A percentile compares a stretch with the other conserved stretches of the same genome.
Evolutionary conservation across 2,113 vertebrate species (phyloP).

Genomic region (Eidolon helvum): DNA sequence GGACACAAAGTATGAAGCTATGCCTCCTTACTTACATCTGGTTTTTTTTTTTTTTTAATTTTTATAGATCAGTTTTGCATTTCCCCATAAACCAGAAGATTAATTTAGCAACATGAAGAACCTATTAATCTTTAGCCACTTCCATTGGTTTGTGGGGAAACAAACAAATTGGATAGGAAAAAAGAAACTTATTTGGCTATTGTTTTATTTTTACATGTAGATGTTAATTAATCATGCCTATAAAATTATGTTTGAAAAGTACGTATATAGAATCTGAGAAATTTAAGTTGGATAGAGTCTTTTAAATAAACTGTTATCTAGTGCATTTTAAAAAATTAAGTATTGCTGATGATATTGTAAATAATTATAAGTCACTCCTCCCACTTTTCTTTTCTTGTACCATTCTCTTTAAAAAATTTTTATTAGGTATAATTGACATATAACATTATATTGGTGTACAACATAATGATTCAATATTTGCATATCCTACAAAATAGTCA

Average conservation of each 20-base stretch:
- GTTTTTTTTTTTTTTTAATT: background rate
- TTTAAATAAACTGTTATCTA: background rate
- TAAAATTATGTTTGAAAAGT: background rate
- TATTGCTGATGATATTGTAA: background rate
- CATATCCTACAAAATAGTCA: background rate
- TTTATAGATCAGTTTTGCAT: conserved; percentile 15
- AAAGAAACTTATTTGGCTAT: background rate
- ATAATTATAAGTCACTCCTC: background rate
- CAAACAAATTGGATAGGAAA: conserved; percentile 24
- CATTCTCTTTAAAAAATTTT: background rate
- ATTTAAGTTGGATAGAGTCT: background rate
- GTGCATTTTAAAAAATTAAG: background rate
- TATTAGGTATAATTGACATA: background rate
- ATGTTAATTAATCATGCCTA: background rate
- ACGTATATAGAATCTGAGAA: background rate
- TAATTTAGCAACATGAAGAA: conserved; percentile 41
- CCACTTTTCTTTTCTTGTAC: background rate
- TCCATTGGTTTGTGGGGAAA: conserved; percentile 26
- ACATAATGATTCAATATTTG: background rate
- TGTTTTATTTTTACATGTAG: conserved; percentile 32
- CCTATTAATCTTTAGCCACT: background rate
- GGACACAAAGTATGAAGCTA: background rate
- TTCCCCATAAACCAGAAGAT: conserved; percentile 20
- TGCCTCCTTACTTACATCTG: background rate
- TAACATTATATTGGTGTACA: background rate